Evolutionary conservation across 2,797 vertebrate genomes (phyloP).

Genomic region (Cryptoprocta ferox): DNA sequence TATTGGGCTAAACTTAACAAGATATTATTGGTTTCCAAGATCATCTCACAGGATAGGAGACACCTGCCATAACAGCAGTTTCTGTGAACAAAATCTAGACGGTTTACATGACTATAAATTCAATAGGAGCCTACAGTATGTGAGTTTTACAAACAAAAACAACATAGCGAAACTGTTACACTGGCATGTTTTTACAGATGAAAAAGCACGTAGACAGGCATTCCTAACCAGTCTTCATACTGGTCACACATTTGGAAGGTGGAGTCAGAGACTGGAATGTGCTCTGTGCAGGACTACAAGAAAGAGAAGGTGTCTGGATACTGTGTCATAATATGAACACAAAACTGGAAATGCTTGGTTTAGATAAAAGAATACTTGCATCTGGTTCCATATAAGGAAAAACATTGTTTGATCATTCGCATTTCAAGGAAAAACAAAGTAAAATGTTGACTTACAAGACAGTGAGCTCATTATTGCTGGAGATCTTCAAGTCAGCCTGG

Average conservation of each 20-base stretch:
- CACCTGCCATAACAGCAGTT: slow-evolving; percentile 33
- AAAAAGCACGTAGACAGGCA: not conserved
- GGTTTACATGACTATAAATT: slow-evolving; percentile 28
- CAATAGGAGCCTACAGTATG: not conserved
- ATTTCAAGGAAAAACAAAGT: not conserved
- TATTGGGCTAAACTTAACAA: slow-evolving; percentile 51
- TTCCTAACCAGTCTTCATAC: not conserved
- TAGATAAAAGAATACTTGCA: not conserved
- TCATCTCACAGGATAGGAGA: slow-evolving; percentile 31
- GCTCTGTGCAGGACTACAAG: not conserved
- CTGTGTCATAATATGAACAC: not conserved
- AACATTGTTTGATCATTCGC: not conserved
- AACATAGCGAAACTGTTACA: not conserved
- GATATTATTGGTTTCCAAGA: slow-evolving; percentile 31
- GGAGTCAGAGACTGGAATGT: not conserved
- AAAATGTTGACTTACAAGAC: not conserved
- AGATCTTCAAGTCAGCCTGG: not conserved
- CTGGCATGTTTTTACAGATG: slow-evolving; percentile 19
- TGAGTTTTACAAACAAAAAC: slow-evolving; percentile 49
- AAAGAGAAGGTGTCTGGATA: not conserved
- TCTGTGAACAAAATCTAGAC: slow-evolving; percentile 44
- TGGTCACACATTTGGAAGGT: not conserved
- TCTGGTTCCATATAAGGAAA: not conserved
- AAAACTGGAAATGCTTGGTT: slow-evolving; percentile 13
- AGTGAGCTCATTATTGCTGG: not conserved